A percentile compares a stretch with the other conserved stretches of the same genome.
Evolutionary conservation across 2,113 vertebrate genomes (phyloP).

Genomic region (Hippocampus zosterae): DNA sequence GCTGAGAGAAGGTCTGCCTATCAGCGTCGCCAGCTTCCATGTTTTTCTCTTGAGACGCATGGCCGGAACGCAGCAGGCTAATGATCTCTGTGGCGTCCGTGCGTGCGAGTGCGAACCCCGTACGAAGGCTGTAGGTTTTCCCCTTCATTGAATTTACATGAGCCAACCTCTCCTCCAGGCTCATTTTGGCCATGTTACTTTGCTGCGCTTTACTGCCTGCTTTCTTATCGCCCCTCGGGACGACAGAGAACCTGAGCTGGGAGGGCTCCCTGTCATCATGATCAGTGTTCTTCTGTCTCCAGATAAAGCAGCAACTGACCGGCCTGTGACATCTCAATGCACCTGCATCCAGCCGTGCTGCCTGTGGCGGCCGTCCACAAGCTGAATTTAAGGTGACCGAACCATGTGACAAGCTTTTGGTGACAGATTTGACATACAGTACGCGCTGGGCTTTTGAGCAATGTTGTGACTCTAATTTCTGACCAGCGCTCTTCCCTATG

Average conservation of each 20-base stretch:
- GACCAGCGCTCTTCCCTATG: slow-evolving; percentile 69
- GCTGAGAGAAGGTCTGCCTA: slow-evolving; percentile 79
- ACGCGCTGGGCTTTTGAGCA: slow-evolving; percentile 65
- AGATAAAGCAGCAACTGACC: slow-evolving; percentile 85
- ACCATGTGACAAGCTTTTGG: slow-evolving; percentile 83
- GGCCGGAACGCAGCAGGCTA: slow-evolving; percentile 77
- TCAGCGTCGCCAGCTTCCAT: slow-evolving; percentile 70
- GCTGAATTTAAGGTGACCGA: slow-evolving; percentile 67
- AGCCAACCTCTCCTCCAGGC: slow-evolving; percentile 77
- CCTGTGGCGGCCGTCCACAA: slow-evolving; percentile 53
- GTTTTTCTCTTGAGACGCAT: slow-evolving; percentile 30
- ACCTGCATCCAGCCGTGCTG: slow-evolving; percentile 73
- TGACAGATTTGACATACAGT: slow-evolving; percentile 78
- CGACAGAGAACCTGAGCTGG: slow-evolving; percentile 10
- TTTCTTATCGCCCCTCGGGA: slow-evolving; percentile 10
- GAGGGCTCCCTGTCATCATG: slow-evolving; percentile 35
- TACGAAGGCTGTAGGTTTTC: slow-evolving; percentile 82
- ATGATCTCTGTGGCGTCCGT: slow-evolving; percentile 90
- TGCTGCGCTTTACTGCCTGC: slow-evolving; percentile 47
- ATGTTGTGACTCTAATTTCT: slow-evolving; percentile 65
- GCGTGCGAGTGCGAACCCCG: slow-evolving; percentile 83
- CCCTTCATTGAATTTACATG: slow-evolving; percentile 83
- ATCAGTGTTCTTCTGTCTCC: slow-evolving; percentile 61
- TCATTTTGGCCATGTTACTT: slow-evolving; percentile 59
- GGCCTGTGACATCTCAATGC: slow-evolving; percentile 80